A percentile compares a stretch with the other conserved stretches of the same genome.
phyloP scores from a whole-genome alignment of 2,888 invertebrate genomes.

The Agriopis marginaria region DNA sequence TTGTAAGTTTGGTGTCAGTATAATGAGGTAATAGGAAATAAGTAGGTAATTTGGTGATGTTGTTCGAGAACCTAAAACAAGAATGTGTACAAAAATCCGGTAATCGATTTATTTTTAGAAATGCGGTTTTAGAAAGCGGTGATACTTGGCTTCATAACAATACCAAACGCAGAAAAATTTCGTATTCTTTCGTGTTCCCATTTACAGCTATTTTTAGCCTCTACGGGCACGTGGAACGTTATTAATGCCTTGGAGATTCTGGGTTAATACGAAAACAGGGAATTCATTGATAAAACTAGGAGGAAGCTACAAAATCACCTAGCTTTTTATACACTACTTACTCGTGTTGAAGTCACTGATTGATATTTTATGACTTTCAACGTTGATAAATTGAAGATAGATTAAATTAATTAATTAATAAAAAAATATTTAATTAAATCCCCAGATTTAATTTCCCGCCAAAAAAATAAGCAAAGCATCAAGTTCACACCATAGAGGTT shows the following conservation, averaged over 20 bases:
- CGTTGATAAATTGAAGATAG: too few relatives aligned
- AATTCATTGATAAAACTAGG: neutral
- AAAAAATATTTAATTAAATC: too few relatives aligned
- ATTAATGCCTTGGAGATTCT: neutral
- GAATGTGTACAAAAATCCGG: too few relatives aligned
- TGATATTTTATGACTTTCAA: too few relatives aligned
- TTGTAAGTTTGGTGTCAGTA: too few relatives aligned
- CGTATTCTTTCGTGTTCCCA: neutral
- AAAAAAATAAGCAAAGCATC: too few relatives aligned
- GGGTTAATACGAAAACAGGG: neutral
- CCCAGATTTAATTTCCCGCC: too few relatives aligned
- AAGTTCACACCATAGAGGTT: too few relatives aligned
- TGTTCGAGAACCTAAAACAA: too few relatives aligned
- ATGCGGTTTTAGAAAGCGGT: neutral
- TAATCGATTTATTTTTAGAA: neutral
- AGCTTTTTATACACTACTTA: neutral
- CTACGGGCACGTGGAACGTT: neutral
- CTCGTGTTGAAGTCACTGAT: neutral
- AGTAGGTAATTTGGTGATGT: too few relatives aligned
- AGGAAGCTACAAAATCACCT: neutral
- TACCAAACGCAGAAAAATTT: slow-evolving; percentile 1
- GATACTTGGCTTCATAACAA: neutral
- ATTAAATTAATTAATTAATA: too few relatives aligned
- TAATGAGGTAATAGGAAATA: too few relatives aligned
- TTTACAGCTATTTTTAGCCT: slow-evolving; percentile 14